These are phyloP conservation scores for Verasper variegatus DNA, from an alignment of 2,113 vertebrate genomes.

Conservation along the genomic window DNA sequence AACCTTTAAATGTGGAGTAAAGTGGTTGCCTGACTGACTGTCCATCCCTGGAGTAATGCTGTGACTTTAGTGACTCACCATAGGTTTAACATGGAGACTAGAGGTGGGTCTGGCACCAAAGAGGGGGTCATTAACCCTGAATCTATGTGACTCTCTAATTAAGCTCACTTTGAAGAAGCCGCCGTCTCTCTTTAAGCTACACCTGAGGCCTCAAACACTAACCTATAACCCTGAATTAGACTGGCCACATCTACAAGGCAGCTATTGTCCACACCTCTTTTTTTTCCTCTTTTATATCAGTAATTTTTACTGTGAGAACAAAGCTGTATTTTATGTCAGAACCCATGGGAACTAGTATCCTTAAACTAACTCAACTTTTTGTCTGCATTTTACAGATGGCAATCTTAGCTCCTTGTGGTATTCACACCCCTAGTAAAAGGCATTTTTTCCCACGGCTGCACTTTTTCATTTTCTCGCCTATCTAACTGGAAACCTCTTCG, in stretches of 20 bases:
- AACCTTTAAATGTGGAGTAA: slow-evolving; percentile 5
- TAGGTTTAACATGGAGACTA: slow-evolving; percentile 25
- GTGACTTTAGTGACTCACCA: slow-evolving; percentile 19
- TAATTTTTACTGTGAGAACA: neutral
- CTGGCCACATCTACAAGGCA: slow-evolving; percentile 21
- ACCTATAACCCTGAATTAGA: slow-evolving; percentile 23
- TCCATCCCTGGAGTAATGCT: neutral
- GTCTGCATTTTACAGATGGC: slow-evolving; percentile 1
- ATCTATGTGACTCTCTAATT: slow-evolving; percentile 54
- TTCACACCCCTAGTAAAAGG: neutral
- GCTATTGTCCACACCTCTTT: slow-evolving; percentile 2
- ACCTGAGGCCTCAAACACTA: slow-evolving; percentile 51
- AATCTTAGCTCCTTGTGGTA: neutral
- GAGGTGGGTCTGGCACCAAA: slow-evolving; percentile 30
- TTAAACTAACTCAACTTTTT: neutral
- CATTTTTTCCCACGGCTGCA: slow-evolving; percentile 25
- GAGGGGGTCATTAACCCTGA: slow-evolving; percentile 47
- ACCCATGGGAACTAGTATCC: neutral
- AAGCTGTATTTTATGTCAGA: neutral
- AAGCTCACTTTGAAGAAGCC: slow-evolving; percentile 60
- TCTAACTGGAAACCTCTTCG: slow-evolving; percentile 42
- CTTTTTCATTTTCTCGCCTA: slow-evolving; percentile 27
- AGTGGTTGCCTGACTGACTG: neutral
- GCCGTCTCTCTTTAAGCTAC: slow-evolving; percentile 42
- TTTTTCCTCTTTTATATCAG: neutral